Base-by-base conservation (phyloP, 2,113 vertebrate genomes). In the Amblyopsis rosae region DNA sequence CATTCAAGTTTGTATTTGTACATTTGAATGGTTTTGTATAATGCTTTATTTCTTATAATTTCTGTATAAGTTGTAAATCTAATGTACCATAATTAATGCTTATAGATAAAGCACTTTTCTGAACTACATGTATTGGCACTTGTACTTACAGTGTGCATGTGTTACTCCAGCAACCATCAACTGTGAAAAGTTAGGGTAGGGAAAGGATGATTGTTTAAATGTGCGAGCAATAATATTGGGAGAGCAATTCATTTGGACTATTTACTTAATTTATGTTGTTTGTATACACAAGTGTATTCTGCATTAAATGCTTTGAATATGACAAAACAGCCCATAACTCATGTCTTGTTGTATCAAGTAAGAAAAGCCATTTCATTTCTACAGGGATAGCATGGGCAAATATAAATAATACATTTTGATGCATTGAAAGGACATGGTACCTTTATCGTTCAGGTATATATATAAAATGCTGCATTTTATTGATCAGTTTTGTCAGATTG, bases 61-160 rank as follows among this genome's bases (percentile, higher is more conserved):
- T 83, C 61, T 84, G 71, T 82, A 73, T 61, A 80, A 60, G 63
- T 67, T 84, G 79, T 80, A 83, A 41, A 83, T 86, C 76, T 75
- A 76, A 69, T 87, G 79, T 89, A 79, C 73, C 73, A 82, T 82
- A 70, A 75, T 67, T 72, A 67, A 33, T 83, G 67, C 80, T 82
- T 60, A 78, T 84, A 81, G 60, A 86, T 62, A 54, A 82, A 80
- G 84, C 82, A 87, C 84, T 82, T 88, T 89, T 76, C 71, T 54
- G 32, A 83, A 72, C 49, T 45, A 78, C 55, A 62, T 88, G 75
- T 69, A 72, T 75, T 87, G 61, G 59, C 82, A 86, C 79, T 74
- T 80, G 75, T 67, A 86, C 74, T 80, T 81, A 71, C 1, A 41
- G 59, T 79, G 67, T 51, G 26, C 69, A 87, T 69, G 66, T 67